Conservation (phyloP, 1,140 invertebrate genomes). For the Mylabris phalerata region DNA sequence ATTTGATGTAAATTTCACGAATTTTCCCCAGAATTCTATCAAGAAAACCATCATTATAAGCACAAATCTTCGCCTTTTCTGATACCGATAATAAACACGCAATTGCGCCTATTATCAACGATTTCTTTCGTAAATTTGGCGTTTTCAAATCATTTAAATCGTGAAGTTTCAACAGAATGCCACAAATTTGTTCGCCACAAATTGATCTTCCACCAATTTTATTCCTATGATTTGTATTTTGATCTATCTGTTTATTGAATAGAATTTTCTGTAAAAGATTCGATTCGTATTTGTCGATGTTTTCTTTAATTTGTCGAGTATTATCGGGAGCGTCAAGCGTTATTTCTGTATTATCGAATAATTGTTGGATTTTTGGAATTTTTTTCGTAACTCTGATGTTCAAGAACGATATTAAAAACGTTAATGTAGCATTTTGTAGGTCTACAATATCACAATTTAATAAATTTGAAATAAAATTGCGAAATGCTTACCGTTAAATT, state of each 20-base stretch:
- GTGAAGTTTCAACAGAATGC: slow-evolving; percentile 43
- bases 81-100: slow-evolving; percentile 46
- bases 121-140: slow-evolving; percentile 37
- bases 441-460: slow-evolving; percentile 22
- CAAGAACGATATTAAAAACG: too few relatives aligned
- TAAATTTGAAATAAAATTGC: slow-evolving; percentile 1
- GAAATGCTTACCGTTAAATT: slow-evolving; percentile 15
- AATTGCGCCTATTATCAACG: slow-evolving; percentile 41
- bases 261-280: too few relatives aligned
- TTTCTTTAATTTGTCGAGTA: too few relatives aligned
- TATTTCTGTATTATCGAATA: too few relatives aligned
- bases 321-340: too few relatives aligned
- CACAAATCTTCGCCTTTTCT: slow-evolving; percentile 42
- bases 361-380: too few relatives aligned
- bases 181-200: slow-evolving; percentile 27
- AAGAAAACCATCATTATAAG: slow-evolving; percentile 40
- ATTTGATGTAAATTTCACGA: slow-evolving; percentile 44
- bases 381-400: too few relatives aligned
- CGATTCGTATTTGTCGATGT: too few relatives aligned
- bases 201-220: too few relatives aligned
- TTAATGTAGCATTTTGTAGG: slow-evolving; percentile 36
- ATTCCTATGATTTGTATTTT: too few relatives aligned
- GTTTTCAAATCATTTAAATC: slow-evolving; percentile 42
- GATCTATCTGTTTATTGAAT: too few relatives aligned
- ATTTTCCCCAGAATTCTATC: slow-evolving; percentile 41